Base-by-base conservation (phyloP, 2,797 vertebrate genomes). In the Melopsittacus undulatus region DNA sequence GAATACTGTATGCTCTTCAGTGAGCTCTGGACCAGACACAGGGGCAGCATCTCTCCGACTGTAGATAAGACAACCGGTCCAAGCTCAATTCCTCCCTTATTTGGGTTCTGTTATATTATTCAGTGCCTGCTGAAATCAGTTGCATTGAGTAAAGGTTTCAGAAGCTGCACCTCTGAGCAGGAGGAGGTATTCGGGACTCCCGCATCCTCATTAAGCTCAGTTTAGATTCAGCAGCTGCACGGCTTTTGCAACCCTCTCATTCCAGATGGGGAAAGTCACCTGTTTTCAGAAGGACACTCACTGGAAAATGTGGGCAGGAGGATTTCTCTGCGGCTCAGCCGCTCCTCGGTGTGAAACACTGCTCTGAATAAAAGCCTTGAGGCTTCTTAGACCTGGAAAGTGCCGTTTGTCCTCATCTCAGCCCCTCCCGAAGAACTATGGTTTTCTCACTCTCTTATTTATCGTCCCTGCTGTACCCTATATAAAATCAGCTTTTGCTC, bases 251-350 rank as follows among this genome's bases (percentile, higher is more conserved):
- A 45, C 8, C 59, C 74, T 88, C 83, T 96, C 95, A 94, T 96
- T 95, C 95, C 96, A 92, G 85, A 92, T 67, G 77, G 76, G 94
- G 83, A 95, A 91, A 95, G 87, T 97, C 96, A 95, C 95, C 95
- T 96, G 92, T 94, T 96, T 96, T 69, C 89, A 82, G 24, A 87
- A 46, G 79, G 95, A 92, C 85, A 52, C 85, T 81, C 93, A 51
- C 85, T 95, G 95, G 96, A 94, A 96, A 96, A 92, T 94, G 89
- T 61, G 92, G 91, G 91, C 95, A 92, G 85, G 56, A 3, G 32
- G 79, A 91, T 91, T 92, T 69, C 79, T 92, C n/a, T 95, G 95
- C 0, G 54, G 91, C 94, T 91, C 92, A 91, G 59, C 90, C 86
- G 63, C 87, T 90, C 89, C 94, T 93, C 48, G 80, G 74, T 94